phyloP scores from a whole-genome alignment of 1,140 invertebrate genomes.

The Coptotermes formosanus region DNA sequence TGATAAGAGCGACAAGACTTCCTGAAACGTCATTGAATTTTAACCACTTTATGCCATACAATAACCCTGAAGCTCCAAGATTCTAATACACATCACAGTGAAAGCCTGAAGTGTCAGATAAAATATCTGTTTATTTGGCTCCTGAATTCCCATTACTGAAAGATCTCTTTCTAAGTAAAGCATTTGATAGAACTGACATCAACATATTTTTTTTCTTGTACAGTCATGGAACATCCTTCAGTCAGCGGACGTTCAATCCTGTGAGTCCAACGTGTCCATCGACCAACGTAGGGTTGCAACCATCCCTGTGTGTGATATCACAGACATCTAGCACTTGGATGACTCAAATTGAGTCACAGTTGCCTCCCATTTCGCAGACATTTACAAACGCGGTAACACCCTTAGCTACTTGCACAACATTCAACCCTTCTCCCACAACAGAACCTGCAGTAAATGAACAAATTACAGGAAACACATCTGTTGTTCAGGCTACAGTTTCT shows the following conservation, averaged over 20 bases:
- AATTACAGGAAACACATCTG: not conserved
- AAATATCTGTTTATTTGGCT: too few relatives aligned
- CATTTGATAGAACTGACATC: not conserved
- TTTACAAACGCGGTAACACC: not conserved
- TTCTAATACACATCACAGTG: too few relatives aligned
- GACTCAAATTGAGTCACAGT: not conserved
- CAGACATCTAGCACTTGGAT: not conserved
- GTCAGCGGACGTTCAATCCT: not conserved
- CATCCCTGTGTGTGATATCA: not conserved
- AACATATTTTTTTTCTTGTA: not conserved
- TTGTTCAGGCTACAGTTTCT: not conserved
- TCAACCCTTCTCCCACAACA: not conserved
- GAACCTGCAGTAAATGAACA: not conserved
- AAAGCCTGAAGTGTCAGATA: too few relatives aligned
- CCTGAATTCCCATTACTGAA: too few relatives aligned
- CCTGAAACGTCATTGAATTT: too few relatives aligned
- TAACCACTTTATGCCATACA: too few relatives aligned
- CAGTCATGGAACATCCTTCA: not conserved
- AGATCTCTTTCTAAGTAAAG: too few relatives aligned
- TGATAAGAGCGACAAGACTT: too few relatives aligned
- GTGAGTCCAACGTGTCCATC: not conserved
- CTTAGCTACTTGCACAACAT: not conserved
- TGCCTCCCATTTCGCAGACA: not conserved
- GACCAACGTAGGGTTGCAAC: not conserved
- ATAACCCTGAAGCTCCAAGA: too few relatives aligned